Evolutionary conservation across 2,113 vertebrate species (phyloP).

Genomic region (Trinectes maculatus): DNA sequence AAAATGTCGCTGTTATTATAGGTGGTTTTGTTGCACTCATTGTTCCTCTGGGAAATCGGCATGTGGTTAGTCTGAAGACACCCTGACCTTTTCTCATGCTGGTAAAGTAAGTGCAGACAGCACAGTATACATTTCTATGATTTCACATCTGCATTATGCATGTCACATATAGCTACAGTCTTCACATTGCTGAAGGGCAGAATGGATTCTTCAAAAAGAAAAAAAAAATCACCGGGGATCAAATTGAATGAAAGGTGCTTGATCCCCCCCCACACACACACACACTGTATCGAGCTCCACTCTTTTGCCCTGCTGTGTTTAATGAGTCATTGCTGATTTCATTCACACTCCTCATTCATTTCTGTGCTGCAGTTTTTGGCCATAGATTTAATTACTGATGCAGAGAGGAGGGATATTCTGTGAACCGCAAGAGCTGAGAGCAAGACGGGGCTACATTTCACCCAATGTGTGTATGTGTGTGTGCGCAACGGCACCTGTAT

Average conservation of each 20-base stretch:
- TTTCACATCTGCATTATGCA: neutral
- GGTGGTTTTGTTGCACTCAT: conserved; percentile 14
- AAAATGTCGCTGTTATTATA: conserved; percentile 32
- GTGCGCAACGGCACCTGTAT: neutral
- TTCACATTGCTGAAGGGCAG: conserved; percentile 13
- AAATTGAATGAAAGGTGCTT: conserved; percentile 24
- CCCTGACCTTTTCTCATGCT: conserved; percentile 24
- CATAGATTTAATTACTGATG: conserved; percentile 80
- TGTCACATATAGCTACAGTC: neutral
- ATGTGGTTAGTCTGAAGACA: neutral
- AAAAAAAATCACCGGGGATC: conserved; percentile 1
- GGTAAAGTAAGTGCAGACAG: neutral
- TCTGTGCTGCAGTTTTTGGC: conserved; percentile 61
- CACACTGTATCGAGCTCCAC: conserved; percentile 37
- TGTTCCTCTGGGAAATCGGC: neutral
- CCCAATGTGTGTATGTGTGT: conserved; percentile 9
- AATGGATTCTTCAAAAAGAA: conserved; percentile 10
- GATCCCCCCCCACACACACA: no score
- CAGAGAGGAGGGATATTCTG: conserved; percentile 55
- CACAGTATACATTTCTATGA: neutral
- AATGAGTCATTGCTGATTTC: conserved; percentile 70
- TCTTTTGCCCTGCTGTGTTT: conserved; percentile 38
- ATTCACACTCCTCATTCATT: conserved; percentile 70
- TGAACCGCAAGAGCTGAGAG: conserved; percentile 35
- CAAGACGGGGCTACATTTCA: conserved; percentile 34